These are phyloP conservation scores for Cryptocephalus primarius DNA, from an alignment of 2,888 invertebrate species.

Conservation along the genomic window DNA sequence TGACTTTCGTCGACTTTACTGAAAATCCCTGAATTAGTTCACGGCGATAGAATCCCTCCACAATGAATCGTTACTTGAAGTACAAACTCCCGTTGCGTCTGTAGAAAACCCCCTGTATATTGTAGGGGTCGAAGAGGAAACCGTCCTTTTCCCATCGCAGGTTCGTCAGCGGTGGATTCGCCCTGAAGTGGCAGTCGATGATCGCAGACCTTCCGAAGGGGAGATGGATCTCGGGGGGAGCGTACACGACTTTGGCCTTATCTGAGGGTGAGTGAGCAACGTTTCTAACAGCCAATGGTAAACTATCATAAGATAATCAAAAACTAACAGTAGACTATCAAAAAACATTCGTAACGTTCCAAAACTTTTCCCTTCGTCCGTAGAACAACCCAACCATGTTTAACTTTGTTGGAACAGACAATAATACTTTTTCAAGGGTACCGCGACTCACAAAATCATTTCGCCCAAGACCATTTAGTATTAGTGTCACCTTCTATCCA, in stretches of 20 bases:
- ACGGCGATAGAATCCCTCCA: background rate
- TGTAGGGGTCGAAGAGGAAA: slow-evolving; percentile 80
- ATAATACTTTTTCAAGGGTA: too few species aligned
- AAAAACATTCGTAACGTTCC: too few species aligned
- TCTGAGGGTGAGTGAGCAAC: slow-evolving; percentile 43
- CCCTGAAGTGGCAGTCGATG: slow-evolving; percentile 83
- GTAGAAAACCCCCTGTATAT: slow-evolving; percentile 77
- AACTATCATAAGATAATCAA: too few species aligned
- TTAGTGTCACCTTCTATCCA: too few species aligned
- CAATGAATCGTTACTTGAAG: slow-evolving; percentile 6
- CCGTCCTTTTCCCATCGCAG: slow-evolving; percentile 91
- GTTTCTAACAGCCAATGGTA: too few species aligned
- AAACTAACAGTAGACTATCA: too few species aligned
- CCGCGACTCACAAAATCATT: too few species aligned
- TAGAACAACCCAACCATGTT: too few species aligned
- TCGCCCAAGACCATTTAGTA: too few species aligned
- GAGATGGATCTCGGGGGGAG: slow-evolving; percentile 74
- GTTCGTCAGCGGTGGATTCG: slow-evolving; percentile 83
- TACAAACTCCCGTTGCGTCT: slow-evolving; percentile 57
- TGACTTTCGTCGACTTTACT: slow-evolving; percentile 77
- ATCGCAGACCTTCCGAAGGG: slow-evolving; percentile 73
- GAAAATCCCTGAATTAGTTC: slow-evolving; percentile 8
- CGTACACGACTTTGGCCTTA: slow-evolving; percentile 82
- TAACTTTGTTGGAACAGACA: too few species aligned
- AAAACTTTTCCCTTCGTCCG: too few species aligned